These are phyloP conservation scores for Scartelaos histophorus DNA, from an alignment of 2,113 vertebrate genomes.

Conservation along the genomic window DNA sequence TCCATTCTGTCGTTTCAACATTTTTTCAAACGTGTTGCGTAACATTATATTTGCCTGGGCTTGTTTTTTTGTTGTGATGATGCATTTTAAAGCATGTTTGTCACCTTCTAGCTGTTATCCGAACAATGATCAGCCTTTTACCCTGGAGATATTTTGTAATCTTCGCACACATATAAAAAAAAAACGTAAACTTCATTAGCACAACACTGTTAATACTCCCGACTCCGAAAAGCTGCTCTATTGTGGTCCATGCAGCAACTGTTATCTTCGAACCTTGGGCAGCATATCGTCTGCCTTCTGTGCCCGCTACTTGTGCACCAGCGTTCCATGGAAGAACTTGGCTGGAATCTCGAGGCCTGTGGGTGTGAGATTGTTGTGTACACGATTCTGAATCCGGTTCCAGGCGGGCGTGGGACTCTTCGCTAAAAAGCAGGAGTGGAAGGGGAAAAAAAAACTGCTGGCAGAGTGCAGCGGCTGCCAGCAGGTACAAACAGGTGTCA, in stretches of 20 bases:
- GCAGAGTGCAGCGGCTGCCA: slow-evolving; percentile 19
- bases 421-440: slow-evolving; percentile 19
- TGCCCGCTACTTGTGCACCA: slow-evolving; percentile 40
- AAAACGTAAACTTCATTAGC: slow-evolving; percentile 15
- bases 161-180: background rate
- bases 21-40: background rate
- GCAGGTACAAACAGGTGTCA: slow-evolving; percentile 52
- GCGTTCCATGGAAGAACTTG: slow-evolving; percentile 43
- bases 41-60: background rate
- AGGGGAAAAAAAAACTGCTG: slow-evolving; percentile 23
- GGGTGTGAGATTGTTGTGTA: slow-evolving; percentile 24
- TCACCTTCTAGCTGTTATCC: background rate
- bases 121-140: background rate
- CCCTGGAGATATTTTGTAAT: background rate
- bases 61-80: background rate
- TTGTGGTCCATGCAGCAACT: slow-evolving; percentile 17
- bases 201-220: slow-evolving; percentile 2
- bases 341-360: slow-evolving; percentile 28
- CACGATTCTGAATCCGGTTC: background rate
- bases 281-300: slow-evolving; percentile 28
- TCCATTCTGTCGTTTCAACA: background rate
- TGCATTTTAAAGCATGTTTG: background rate
- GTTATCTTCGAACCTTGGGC: slow-evolving; percentile 15
- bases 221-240: slow-evolving; percentile 15
- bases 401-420: slow-evolving; percentile 27